phyloP scores from a whole-genome alignment of 2,113 vertebrate species.

The Aramus guarauna region DNA sequence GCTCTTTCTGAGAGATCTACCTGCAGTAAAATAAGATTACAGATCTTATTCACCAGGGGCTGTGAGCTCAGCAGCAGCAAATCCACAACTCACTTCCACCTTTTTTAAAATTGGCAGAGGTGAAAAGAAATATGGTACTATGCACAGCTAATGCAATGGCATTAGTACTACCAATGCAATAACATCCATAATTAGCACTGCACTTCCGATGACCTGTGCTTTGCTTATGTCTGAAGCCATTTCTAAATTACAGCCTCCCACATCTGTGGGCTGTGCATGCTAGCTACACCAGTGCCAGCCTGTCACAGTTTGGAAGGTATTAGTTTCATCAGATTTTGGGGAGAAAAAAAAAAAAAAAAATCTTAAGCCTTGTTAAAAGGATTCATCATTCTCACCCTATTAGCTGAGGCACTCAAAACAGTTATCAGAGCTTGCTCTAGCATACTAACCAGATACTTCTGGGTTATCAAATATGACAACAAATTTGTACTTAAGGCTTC shows the following conservation, averaged over 20 bases:
- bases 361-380: neutral
- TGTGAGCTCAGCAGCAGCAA: neutral
- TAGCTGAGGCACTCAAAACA: neutral
- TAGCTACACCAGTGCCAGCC: neutral
- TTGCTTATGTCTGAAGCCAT: neutral
- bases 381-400: neutral
- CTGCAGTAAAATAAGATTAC: neutral
- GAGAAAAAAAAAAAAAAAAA: neutral
- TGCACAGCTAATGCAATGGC: neutral
- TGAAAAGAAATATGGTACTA: neutral
- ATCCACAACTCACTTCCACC: neutral
- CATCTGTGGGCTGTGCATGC: neutral
- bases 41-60: neutral
- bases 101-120: neutral
- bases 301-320: neutral
- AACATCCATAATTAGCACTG: neutral
- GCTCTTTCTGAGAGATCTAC: neutral
- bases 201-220: neutral
- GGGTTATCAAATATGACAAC: neutral
- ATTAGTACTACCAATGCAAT: neutral
- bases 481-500: neutral
- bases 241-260: neutral
- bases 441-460: neutral
- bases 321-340: neutral
- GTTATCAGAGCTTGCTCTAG: neutral